Percentiles rank a stretch among this genome's conserved stretches.
Conservation (phyloP, 2,113 vertebrate species). For the Delphinus delphis region DNA sequence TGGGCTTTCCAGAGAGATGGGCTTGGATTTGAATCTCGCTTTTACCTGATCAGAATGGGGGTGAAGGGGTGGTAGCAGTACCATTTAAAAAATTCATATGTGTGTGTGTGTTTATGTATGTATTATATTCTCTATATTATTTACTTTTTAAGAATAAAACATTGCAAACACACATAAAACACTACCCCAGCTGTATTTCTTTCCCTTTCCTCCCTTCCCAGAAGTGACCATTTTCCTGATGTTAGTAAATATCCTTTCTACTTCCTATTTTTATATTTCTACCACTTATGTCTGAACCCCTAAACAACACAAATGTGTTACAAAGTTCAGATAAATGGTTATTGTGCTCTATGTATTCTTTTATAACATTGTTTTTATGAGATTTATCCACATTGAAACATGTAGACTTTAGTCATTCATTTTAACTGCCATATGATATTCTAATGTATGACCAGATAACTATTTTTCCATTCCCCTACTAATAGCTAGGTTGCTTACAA, state of each 20-base stretch:
- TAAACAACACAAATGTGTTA: background rate
- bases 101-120: background rate
- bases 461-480: background rate
- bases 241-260: background rate
- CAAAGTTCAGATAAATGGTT: background rate
- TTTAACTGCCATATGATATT: background rate
- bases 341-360: background rate
- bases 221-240: background rate
- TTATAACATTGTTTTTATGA: background rate
- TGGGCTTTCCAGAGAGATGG: background rate
- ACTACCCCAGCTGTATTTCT: background rate
- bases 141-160: background rate
- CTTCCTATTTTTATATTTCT: background rate
- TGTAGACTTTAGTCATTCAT: background rate
- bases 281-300: background rate
- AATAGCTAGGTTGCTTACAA: background rate
- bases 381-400: background rate
- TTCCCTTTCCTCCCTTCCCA: background rate
- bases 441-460: background rate
- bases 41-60: background rate
- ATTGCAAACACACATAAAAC: background rate
- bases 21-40: background rate
- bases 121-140: background rate
- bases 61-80: background rate
- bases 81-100: background rate